Conservation (phyloP, 1,140 invertebrate species). For the Phymastichus coffea region DNA sequence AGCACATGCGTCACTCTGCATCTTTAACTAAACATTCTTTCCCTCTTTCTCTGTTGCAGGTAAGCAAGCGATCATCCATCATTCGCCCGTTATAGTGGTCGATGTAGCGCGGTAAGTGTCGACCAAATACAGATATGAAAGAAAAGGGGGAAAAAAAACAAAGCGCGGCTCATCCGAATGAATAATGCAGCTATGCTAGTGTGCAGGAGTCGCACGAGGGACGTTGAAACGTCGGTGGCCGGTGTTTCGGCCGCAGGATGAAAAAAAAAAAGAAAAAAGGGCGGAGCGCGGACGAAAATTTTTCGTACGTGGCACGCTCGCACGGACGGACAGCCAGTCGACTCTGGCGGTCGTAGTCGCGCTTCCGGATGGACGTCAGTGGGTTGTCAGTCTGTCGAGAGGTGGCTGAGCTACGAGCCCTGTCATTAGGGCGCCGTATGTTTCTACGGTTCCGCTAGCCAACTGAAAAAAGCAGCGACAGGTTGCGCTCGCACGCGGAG, state of each 20-base stretch:
- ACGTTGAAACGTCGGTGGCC: too few species aligned
- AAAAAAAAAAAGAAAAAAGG: too few species aligned
- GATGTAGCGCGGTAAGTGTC: too few species aligned
- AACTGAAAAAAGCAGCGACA: too few species aligned
- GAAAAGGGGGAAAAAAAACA: too few species aligned
- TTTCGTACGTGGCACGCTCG: background rate
- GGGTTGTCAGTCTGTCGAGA: conserved; percentile 7
- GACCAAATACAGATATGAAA: too few species aligned
- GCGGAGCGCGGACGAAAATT: background rate
- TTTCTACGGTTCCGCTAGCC: conserved; percentile 42
- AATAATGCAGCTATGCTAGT: too few species aligned
- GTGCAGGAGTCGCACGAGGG: too few species aligned
- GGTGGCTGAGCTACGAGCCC: background rate
- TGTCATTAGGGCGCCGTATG: conserved; percentile 35
- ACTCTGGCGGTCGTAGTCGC: background rate
- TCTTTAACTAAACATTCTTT: background rate
- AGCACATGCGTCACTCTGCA: too few species aligned
- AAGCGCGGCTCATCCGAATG: too few species aligned
- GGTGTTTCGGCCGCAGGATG: too few species aligned
- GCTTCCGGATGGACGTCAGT: conserved; percentile 15
- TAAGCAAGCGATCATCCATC: conserved; percentile 2
- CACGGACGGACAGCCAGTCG: background rate
- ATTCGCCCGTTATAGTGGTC: too few species aligned
- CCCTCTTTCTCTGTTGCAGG: conserved; percentile 9
- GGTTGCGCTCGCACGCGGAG: background rate